Evolutionary conservation across 2,113 vertebrate species (phyloP), one percentile per base, ranked within the genome.

Genomic region (Sander lucioperca): DNA sequence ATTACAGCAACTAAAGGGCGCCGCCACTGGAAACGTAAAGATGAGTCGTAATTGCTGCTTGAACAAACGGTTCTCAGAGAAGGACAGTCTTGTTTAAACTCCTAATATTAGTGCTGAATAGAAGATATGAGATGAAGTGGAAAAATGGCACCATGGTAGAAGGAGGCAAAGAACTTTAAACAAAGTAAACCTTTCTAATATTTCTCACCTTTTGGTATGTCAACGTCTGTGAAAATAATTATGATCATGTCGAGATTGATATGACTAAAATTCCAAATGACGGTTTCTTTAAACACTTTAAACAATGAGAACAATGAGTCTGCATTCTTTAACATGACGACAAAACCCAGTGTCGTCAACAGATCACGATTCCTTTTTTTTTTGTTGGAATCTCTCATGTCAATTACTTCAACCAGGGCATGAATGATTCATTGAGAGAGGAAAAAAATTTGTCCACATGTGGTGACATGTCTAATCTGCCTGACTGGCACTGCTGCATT

Each of bases 351-450:
- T 57, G 74, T 8, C 13, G 25, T 77, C 50, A 50, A 15, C 51
- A 5, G 12, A 33, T 36, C 6, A 8, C 12, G 18, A 64, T 23
- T 73, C 18, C 5, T 14, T 53, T 56, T n/a, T 43, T 43, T 59
- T 21, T 43, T n/a, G n/a, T 47, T 33, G 47, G 10, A 33, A 30
- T 64, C 56, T 53, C 47, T 59, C 18, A 51, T 5, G 25, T 81
- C 33, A 77, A 39, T 53, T 33, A 63, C 53, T 47, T 70, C 14
- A 68, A 54, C 15, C n/a, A 13, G 18, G 11, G 77, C 51, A 78
- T 88, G 82, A 91, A 88, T 91, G 85, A 94, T 82, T 92, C 86
- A 91, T 83, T 88, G 77, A 88, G 64, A 88, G 83, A 80, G 90
- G 90, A 93, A 88, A 78, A 89, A 92, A 87, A 79, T 64, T 51